Base-by-base conservation (phyloP, 2,888 invertebrate species). In the Lepidochitona cinerea region DNA sequence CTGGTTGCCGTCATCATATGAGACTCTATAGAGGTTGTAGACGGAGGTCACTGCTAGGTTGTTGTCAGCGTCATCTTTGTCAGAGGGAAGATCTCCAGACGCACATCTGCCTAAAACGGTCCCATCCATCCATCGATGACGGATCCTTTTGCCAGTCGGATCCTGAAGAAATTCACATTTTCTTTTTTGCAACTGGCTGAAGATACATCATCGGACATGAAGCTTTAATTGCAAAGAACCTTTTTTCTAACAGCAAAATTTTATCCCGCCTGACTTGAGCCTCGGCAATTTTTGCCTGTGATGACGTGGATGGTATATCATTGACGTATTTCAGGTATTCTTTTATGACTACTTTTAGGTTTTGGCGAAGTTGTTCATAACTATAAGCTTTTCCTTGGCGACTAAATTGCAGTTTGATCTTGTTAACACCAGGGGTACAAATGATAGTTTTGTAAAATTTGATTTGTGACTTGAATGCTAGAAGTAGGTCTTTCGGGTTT, bases 81-180 rank as follows among this genome's bases (percentile, higher is more conserved):
- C n/a, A n/a, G n/a, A n/a, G n/a, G n/a, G n/a, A n/a, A n/a, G n/a
- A n/a, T n/a, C n/a, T n/a, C n/a, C n/a, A n/a, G n/a, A n/a, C n/a
- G n/a, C n/a, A n/a, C n/a, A n/a, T n/a, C n/a, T n/a, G n/a, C n/a
- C n/a, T n/a, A n/a, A n/a, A n/a, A n/a, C n/a, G n/a, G n/a, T n/a
- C n/a, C n/a, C n/a, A n/a, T n/a, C 23, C 26, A n/a, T 54, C 54
- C 54, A 54, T 54, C 54, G 54, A 54, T 54, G 54, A 26, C 54
- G 26, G 23, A 54, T 54, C 7, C 54, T 12, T 54, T 54, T 54
- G 14, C 54, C 54, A 54, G 23, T 23, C 7, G 26, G 12, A n/a
- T 12, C 7, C 7, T 9, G 7, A n/a, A 26, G 54, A 54, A 54
- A 54, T 7, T 12, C 7, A 7, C 26, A 12, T 54, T 54, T 54